Base-by-base conservation (phyloP, 23 tunicate genomes). In the Diplosoma virens region DNA sequence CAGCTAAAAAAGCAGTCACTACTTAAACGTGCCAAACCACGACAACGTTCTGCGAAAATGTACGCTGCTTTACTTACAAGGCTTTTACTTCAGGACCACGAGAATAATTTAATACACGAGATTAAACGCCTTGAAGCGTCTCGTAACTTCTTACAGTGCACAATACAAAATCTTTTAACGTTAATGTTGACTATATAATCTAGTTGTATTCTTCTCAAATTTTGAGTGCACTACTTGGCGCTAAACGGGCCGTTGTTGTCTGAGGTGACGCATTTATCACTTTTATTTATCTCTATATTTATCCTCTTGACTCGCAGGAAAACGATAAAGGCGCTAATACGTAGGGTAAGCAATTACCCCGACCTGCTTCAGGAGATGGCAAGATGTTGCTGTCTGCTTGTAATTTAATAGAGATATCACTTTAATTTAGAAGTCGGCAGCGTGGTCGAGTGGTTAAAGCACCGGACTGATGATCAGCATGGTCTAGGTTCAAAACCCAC, bases 191-290 rank as follows among this genome's bases (percentile, higher is more conserved):
- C 52, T 7, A 37, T 3, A 23, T 9, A 37, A 5, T 5, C 26
- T 14, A 20, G 53, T 68, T 68, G 75, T 29, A 68, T 33, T 25
- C 75, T 35, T 68, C 75, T 35, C 53, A 21, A 36, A 37, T 16
- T 68, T 24, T 68, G 36, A 68, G 53, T 25, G 75, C 54, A 68
- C 53, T 68, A 35, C 21, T 37, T 4, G 75, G 75, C 4, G 36
- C 75, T 18, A 26, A 68, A 53, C 53, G 75, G 53, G 75, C 53
- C 22, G 75, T 53, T 3, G 54, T 68, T 21, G 21, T 68, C 2
- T 3, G 54, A 37, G 53, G 54, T 17, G 75, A 68, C n/a, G n/a
- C n/a, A n/a, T n/a, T n/a, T n/a, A n/a, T n/a, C n/a, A n/a, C n/a
- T n/a, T n/a, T n/a, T n/a, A n/a, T n/a, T n/a, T n/a, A n/a, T n/a